phyloP scores from a whole-genome alignment of 2,888 invertebrate species.

The Polydrusus tereticollis region DNA sequence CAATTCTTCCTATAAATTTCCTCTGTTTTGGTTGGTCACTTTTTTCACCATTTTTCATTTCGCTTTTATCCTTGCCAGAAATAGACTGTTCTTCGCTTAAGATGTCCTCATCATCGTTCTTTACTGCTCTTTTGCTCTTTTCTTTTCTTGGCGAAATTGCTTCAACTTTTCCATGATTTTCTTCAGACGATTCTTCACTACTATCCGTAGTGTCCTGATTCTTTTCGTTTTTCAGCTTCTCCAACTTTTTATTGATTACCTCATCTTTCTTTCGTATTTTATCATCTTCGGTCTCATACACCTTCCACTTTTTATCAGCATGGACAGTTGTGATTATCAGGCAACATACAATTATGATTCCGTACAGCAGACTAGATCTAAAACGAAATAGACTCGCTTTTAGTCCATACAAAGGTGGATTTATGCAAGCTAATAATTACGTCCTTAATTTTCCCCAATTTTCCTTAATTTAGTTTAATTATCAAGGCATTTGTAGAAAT shows the following conservation, averaged over 20 bases:
- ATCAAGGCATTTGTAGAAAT: too few relatives aligned
- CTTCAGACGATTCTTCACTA: not conserved
- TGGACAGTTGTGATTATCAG: not conserved
- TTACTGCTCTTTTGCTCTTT: not conserved
- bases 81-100: conserved; percentile 10
- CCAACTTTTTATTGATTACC: not conserved
- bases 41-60: not conserved
- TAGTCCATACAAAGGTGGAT: too few relatives aligned
- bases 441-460: too few relatives aligned
- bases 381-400: conserved; percentile 11
- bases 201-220: not conserved
- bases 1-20: conserved; percentile 43
- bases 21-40: conserved; percentile 19
- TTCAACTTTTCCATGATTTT: not conserved
- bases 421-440: too few relatives aligned
- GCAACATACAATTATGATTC: conserved; percentile 9
- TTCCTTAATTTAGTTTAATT: too few relatives aligned
- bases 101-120: not conserved
- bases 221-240: not conserved
- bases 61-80: not conserved
- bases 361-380: conserved; percentile 12
- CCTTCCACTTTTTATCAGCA: conserved; percentile 31
- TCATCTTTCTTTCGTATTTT: conserved; percentile 9
- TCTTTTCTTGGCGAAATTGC: not conserved
- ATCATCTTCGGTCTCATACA: conserved; percentile 15